Conservation (phyloP, 1,140 invertebrate species). For the Drosophila rufa region DNA sequence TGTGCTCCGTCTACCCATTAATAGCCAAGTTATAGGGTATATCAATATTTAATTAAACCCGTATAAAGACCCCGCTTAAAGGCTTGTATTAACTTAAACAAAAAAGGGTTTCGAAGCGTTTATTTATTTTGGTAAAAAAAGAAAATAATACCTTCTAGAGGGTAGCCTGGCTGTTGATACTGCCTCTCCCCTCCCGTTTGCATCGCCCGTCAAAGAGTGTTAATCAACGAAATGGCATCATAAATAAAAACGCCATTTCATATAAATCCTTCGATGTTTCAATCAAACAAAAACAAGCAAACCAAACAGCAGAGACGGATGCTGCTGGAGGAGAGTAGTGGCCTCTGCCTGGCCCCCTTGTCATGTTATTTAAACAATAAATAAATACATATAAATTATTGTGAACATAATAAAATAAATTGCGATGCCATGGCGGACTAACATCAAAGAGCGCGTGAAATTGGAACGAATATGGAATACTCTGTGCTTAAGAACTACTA, state of each 20-base stretch:
- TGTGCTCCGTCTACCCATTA: slow-evolving; percentile 3
- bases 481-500: too few species aligned
- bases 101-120: neutral
- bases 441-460: neutral
- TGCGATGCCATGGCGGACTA: slow-evolving; percentile 7
- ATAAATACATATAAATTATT: slow-evolving; percentile 67
- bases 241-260: slow-evolving; percentile 81
- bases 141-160: neutral
- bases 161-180: neutral
- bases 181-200: neutral
- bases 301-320: slow-evolving; percentile 5
- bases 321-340: neutral
- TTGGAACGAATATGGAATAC: slow-evolving; percentile 3
- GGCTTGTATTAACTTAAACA: neutral
- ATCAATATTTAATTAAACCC: neutral
- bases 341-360: neutral
- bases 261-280: slow-evolving; percentile 78
- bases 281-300: slow-evolving; percentile 72
- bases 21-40: neutral
- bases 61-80: neutral
- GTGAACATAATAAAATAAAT: slow-evolving; percentile 62
- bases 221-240: slow-evolving; percentile 82
- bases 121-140: neutral
- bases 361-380: slow-evolving; percentile 68
- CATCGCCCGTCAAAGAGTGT: slow-evolving; percentile 68